Conservation (phyloP, 2,797 vertebrate genomes). For the Brachyrhaphis roseni region DNA sequence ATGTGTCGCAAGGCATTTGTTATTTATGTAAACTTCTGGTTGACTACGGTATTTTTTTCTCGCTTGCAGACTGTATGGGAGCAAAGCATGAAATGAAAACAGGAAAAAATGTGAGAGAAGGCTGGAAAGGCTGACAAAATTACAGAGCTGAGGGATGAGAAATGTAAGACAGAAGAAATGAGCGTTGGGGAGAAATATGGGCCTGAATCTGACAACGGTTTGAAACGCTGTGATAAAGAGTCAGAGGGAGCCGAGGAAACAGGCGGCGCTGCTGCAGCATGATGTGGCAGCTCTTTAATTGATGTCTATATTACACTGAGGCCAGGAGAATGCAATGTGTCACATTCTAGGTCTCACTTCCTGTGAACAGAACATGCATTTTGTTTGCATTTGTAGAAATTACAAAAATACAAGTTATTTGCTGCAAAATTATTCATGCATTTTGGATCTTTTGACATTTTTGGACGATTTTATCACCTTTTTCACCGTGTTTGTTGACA, state of each 20-base stretch:
- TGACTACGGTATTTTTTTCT: not conserved
- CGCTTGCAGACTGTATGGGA: not conserved
- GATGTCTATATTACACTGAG: not conserved
- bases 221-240: conserved; percentile 2
- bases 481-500: no score
- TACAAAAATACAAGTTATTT: not conserved
- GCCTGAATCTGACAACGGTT: conserved; percentile 5
- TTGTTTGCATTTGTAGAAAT: not conserved
- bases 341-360: not conserved
- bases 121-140: conserved; percentile 3
- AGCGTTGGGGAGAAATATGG: not conserved
- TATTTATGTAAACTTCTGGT: not conserved
- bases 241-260: not conserved
- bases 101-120: not conserved
- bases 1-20: not conserved
- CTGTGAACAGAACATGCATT: not conserved
- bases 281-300: not conserved
- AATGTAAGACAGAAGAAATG: conserved; percentile 10
- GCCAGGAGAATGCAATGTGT: not conserved
- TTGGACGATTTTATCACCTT: not conserved
- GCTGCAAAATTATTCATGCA: not conserved
- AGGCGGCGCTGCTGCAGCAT: not conserved
- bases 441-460: not conserved
- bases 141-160: conserved; percentile 7
- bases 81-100: not conserved